Percentiles rank a stretch among this genome's conserved stretches.
Conservation (phyloP, 2,888 invertebrate genomes). For the Zeuzera pyrina region DNA sequence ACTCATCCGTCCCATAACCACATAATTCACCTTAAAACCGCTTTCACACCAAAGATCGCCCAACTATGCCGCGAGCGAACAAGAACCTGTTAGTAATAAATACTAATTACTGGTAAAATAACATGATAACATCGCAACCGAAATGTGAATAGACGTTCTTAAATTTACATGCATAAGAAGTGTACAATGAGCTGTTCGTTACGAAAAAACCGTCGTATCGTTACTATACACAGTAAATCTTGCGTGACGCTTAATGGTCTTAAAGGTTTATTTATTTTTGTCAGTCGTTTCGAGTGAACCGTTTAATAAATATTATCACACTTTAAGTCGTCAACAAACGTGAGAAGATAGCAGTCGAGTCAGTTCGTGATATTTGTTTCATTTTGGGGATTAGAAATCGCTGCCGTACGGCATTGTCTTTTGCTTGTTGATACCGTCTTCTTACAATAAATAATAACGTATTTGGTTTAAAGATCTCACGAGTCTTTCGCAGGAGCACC, state of each 20-base stretch:
- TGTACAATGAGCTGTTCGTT: slow-evolving; percentile 21
- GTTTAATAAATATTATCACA: slow-evolving; percentile 72
- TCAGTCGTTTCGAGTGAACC: slow-evolving; percentile 58
- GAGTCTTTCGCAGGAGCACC: slow-evolving; percentile 31
- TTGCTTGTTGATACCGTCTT: slow-evolving; percentile 56
- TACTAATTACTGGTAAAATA: slow-evolving; percentile 71
- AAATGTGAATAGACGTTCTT: slow-evolving; percentile 36
- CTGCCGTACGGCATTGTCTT: slow-evolving; percentile 50
- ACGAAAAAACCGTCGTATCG: slow-evolving; percentile 44
- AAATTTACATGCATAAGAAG: slow-evolving; percentile 44
- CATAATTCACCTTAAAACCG: slow-evolving; percentile 53
- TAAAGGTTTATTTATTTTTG: slow-evolving; percentile 61
- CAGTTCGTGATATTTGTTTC: slow-evolving; percentile 69
- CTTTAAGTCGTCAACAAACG: slow-evolving; percentile 68
- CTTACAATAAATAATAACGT: slow-evolving; percentile 55
- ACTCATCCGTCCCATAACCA: slow-evolving; percentile 48
- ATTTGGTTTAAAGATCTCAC: slow-evolving; percentile 40
- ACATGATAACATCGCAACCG: slow-evolving; percentile 57
- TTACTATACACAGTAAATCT: slow-evolving; percentile 63
- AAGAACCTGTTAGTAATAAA: slow-evolving; percentile 55
- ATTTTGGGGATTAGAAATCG: slow-evolving; percentile 65
- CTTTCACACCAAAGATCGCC: slow-evolving; percentile 51
- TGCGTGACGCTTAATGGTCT: slow-evolving; percentile 63
- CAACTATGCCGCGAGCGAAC: slow-evolving; percentile 26
- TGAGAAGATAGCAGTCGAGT: slow-evolving; percentile 70